Percentiles rank a stretch among this genome's conserved stretches.
phyloP scores from a whole-genome alignment of 92 coral and sea anemone genomes.

The Actinostola sp. region DNA sequence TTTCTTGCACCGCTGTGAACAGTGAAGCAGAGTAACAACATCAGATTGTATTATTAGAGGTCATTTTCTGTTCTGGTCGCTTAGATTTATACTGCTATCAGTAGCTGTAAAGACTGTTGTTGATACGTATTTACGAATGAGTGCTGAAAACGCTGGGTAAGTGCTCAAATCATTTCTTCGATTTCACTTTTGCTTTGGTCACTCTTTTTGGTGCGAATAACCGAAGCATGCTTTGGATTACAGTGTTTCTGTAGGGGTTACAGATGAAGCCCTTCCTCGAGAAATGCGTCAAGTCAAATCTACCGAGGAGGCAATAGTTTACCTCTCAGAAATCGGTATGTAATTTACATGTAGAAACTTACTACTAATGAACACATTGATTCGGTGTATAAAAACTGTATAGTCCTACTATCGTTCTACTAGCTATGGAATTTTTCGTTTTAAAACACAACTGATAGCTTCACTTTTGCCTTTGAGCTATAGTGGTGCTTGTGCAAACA shows the following conservation, averaged over 20 bases:
- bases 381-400: no score
- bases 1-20: no score
- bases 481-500: no score
- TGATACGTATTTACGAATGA: slow-evolving; percentile 12
- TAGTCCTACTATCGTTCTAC: no score
- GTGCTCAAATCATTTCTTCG: not conserved
- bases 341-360: slow-evolving; percentile 1
- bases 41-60: not conserved
- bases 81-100: not conserved
- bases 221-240: slow-evolving; percentile 3
- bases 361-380: slow-evolving; percentile 4
- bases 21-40: not conserved
- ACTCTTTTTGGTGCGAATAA: not conserved
- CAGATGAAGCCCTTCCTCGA: slow-evolving; percentile 8
- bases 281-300: slow-evolving; percentile 37
- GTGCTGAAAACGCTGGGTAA: slow-evolving; percentile 24
- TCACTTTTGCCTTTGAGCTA: no score
- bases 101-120: not conserved
- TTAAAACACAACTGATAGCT: no score
- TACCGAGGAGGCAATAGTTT: slow-evolving; percentile 73
- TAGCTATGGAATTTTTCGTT: no score
- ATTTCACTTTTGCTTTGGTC: not conserved
- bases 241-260: slow-evolving; percentile 21
- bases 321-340: slow-evolving; percentile 78
- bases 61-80: not conserved